Conservation (phyloP, 2,797 vertebrate species). For the Peromyscus melanophrys region DNA sequence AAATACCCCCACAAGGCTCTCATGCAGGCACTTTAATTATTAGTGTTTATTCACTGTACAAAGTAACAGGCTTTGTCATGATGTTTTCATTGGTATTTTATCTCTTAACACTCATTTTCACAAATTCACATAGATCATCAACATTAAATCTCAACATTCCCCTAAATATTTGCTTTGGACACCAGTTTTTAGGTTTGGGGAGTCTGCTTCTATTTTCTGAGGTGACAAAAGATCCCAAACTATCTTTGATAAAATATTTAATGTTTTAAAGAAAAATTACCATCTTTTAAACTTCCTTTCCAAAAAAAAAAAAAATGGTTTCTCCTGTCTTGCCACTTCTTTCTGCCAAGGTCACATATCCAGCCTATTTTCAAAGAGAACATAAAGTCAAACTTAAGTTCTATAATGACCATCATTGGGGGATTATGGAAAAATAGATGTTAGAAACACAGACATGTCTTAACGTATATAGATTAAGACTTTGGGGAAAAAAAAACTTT, state of each 20-base stretch:
- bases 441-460: not conserved
- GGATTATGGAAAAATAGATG: not conserved
- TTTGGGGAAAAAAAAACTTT: not conserved
- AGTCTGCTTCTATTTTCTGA: not conserved
- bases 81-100: not conserved
- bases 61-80: not conserved
- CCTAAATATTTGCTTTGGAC: conserved; percentile 24
- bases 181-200: conserved; percentile 15
- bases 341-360: conserved; percentile 15
- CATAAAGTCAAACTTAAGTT: conserved; percentile 47
- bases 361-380: conserved; percentile 1
- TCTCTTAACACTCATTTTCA: conserved; percentile 14
- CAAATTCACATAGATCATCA: conserved; percentile 5
- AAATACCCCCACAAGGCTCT: not conserved
- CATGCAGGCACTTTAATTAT: not conserved
- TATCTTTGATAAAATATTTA: not conserved
- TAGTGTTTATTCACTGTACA: not conserved
- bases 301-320: not conserved
- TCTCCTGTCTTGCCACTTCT: not conserved
- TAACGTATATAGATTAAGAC: not conserved
- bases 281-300: not conserved
- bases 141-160: conserved; percentile 44
- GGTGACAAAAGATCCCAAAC: not conserved
- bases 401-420: not conserved
- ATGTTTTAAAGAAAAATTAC: not conserved